phyloP scores from a whole-genome alignment of 37 sponge, comb jelly and placozoan species.

The Halisarca cf. caerulea region DNA sequence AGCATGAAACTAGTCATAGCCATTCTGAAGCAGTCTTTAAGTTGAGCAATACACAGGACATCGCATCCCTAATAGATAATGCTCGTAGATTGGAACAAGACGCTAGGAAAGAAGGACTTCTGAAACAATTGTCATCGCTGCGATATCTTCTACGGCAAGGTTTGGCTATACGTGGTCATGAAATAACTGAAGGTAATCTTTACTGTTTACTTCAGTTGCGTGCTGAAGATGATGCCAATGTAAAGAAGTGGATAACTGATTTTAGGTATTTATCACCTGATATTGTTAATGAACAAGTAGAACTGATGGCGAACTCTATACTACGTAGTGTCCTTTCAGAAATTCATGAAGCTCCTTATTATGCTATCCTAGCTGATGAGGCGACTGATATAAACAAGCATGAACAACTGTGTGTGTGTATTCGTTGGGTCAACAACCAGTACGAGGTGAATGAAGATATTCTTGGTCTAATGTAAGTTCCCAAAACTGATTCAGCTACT shows the following conservation, averaged over 20 bases:
- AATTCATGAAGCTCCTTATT: constrained; percentile 1
- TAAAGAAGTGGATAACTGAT: constrained; percentile 42
- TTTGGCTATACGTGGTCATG: constrained; percentile 55
- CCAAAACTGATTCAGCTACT: constrained; percentile 57
- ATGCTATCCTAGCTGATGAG: constrained; percentile 27
- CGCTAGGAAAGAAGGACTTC: constrained; percentile 43
- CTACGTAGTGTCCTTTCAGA: neutral
- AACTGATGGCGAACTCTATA: neutral
- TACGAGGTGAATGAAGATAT: constrained; percentile 53
- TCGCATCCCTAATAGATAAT: too few species aligned
- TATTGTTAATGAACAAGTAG: constrained; percentile 23
- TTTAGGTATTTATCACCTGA: constrained; percentile 24
- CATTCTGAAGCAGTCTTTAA: too few species aligned
- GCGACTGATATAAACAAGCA: constrained; percentile 25
- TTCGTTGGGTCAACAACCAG: constrained; percentile 52
- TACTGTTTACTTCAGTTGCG: constrained; percentile 38
- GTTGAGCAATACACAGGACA: too few species aligned
- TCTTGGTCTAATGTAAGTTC: constrained; percentile 45
- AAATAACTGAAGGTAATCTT: constrained; percentile 57
- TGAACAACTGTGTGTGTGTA: constrained; percentile 32
- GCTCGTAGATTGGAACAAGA: too few species aligned
- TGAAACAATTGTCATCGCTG: constrained; percentile 43
- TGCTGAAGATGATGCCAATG: constrained; percentile 23
- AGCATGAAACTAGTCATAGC: too few species aligned
- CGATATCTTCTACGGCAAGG: constrained; percentile 53